Evolutionary conservation across 92 coral and sea anemone genomes (phyloP).

Genomic region (Pocillopora meandrina): DNA sequence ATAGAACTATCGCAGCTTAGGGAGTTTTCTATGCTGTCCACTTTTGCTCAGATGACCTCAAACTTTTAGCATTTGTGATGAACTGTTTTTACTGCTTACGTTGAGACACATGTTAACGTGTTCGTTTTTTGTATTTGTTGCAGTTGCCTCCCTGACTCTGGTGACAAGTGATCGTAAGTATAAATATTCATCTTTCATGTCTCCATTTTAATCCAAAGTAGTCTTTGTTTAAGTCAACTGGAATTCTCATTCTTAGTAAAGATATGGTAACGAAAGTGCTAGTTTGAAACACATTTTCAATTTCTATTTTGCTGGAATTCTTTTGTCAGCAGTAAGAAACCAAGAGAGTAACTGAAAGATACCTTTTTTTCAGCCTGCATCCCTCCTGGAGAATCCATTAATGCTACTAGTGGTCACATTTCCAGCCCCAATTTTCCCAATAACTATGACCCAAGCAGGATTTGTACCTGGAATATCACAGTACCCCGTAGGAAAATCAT

Average conservation of each 20-base stretch:
- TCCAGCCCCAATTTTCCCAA: not conserved
- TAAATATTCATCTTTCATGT: not conserved
- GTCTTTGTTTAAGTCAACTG: too few species aligned
- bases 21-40: too few species aligned
- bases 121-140: not conserved
- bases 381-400: not conserved
- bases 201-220: not conserved
- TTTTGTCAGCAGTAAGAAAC: too few species aligned
- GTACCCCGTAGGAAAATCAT: too few species aligned
- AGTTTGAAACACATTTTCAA: too few species aligned
- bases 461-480: too few species aligned
- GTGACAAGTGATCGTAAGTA: not conserved
- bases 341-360: not conserved
- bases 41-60: not conserved
- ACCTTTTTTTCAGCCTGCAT: not conserved
- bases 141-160: not conserved
- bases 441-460: too few species aligned
- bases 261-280: too few species aligned
- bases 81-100: not conserved
- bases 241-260: too few species aligned
- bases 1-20: too few species aligned
- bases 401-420: slow-evolving; percentile 11
- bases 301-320: too few species aligned
- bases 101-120: too few species aligned
- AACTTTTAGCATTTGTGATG: not conserved